A percentile compares a stretch with the other conserved stretches of the same genome.
These are phyloP conservation scores for Anagrus nilaparvatae DNA, from an alignment of 1,140 invertebrate species.

Conservation along the genomic window DNA sequence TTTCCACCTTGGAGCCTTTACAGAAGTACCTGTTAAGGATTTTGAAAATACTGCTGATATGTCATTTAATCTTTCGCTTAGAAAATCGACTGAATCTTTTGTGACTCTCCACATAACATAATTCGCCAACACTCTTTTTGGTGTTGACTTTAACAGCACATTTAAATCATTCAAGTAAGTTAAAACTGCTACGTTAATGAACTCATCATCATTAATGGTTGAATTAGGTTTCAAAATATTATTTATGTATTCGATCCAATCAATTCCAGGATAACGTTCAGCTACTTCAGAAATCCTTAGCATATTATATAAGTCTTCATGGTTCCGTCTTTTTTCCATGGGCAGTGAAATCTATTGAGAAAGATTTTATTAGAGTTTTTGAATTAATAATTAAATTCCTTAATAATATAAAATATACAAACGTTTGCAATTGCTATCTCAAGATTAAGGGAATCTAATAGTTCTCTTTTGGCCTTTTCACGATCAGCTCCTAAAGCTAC, in stretches of 20 bases:
- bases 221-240: constrained; percentile 40
- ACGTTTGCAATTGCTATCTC: too few relatives aligned
- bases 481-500: constrained; percentile 74
- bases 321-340: constrained; percentile 53
- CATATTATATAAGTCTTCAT: constrained; percentile 55
- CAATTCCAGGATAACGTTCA: constrained; percentile 38
- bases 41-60: too few relatives aligned
- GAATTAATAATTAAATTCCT: too few relatives aligned
- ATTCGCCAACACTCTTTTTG: constrained; percentile 52
- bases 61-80: too few relatives aligned
- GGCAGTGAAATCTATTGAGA: constrained; percentile 49
- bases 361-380: too few relatives aligned
- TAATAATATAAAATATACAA: too few relatives aligned
- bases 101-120: constrained; percentile 54
- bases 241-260: constrained; percentile 48
- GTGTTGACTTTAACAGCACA: constrained; percentile 41
- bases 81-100: constrained; percentile 43
- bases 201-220: constrained; percentile 55
- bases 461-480: constrained; percentile 55
- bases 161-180: constrained; percentile 62
- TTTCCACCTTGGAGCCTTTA: constrained; percentile 42
- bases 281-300: constrained; percentile 49
- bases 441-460: constrained; percentile 77
- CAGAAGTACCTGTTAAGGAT: too few relatives aligned
- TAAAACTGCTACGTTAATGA: constrained; percentile 72